Evolutionary conservation across 1,140 invertebrate genomes (phyloP), one percentile per base, ranked within the genome.

Genomic region (Acromyrmex heyeri): DNA sequence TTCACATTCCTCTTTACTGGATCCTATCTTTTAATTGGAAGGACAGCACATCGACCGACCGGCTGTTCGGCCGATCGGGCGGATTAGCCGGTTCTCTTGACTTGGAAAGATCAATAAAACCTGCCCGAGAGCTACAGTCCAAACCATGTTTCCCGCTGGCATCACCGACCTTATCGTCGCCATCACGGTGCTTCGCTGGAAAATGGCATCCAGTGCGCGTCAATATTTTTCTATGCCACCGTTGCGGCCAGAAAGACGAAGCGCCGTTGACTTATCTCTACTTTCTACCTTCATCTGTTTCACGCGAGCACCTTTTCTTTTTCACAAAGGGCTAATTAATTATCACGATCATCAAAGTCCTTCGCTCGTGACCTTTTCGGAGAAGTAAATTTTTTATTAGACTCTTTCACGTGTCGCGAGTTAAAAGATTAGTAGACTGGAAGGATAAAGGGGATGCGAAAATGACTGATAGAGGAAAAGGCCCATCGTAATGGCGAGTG

Each of bases 11-110:
- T 69, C 50, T 64, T 64, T 57, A 78, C 57, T 4, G 78, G 75
- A 81, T 90, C 65, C 87, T 73, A 91, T 88, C 85, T 91, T 91
- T 91, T 91, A 91, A 91, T 91, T 91, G 87, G 89, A 21, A 85
- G 87, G 50, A 76, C 83, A 67, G 70, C 27, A 16, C 69, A n/a
- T 12, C 53, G 77, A 12, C n/a, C 44, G 44, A 27, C 24, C 27
- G 44, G 14, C 65, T 21, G 14, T 18, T 8, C 69, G 38, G 38
- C 64, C 34, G n/a, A 44, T 27, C 53, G 67, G 44, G 18, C 48
- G 87, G 89, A 91, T 90, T 90, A 91, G 89, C 77, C 83, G 89
- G 48, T 79, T 73, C 89, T 81, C 89, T 82, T 86, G 78, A 86
- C 72, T 88, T 61, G n/a, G 55, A 34, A 83, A 86, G 90, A 91